These are phyloP conservation scores for Colostygia pectinataria DNA, from an alignment of 2,888 invertebrate genomes.

Conservation along the genomic window DNA sequence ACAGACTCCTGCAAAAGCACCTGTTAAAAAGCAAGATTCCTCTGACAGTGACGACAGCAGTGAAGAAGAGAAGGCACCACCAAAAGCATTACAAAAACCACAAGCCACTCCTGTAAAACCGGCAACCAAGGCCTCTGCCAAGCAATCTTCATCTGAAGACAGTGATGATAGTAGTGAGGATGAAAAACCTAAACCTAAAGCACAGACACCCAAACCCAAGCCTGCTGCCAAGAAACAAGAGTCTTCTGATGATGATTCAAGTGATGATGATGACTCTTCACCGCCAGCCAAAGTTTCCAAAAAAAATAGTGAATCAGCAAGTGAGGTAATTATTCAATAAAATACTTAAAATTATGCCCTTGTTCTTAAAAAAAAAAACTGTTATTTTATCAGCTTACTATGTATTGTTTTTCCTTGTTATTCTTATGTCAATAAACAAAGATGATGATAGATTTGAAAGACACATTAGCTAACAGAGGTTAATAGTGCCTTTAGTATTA, in stretches of 20 bases:
- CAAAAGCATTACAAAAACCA: constrained; percentile 32
- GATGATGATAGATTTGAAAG: too few relatives aligned
- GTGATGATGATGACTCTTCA: constrained; percentile 44
- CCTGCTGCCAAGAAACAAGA: constrained; percentile 41
- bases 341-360: too few relatives aligned
- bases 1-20: constrained; percentile 32
- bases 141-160: constrained; percentile 55
- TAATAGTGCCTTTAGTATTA: too few relatives aligned
- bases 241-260: constrained; percentile 50
- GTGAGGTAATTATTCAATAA: constrained; percentile 41
- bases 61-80: constrained; percentile 45
- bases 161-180: constrained; percentile 58
- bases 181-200: constrained; percentile 51
- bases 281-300: constrained; percentile 39
- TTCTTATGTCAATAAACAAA: too few relatives aligned
- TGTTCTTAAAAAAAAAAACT: too few relatives aligned
- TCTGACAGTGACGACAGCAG: constrained; percentile 55
- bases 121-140: constrained; percentile 35
- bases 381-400: too few relatives aligned
- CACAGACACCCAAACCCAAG: constrained; percentile 40
- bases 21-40: constrained; percentile 51
- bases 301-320: constrained; percentile 42
- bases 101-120: constrained; percentile 42
- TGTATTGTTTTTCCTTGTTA: too few relatives aligned
- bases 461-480: too few relatives aligned